These are phyloP conservation scores for Cantharis nigra DNA, from an alignment of 2,888 invertebrate genomes.

Conservation along the genomic window DNA sequence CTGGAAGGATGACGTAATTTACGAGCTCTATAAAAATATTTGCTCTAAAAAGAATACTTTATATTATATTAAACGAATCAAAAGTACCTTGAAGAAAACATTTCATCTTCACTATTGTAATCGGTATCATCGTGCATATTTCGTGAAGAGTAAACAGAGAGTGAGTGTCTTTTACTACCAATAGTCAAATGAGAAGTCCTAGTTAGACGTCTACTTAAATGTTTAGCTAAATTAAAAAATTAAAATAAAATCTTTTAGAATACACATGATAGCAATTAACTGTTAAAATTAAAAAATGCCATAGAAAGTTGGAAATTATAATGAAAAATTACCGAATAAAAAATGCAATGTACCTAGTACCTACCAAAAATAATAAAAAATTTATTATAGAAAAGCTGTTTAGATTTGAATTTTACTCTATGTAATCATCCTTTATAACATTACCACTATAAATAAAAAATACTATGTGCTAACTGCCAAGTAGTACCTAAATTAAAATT, in stretches of 20 bases:
- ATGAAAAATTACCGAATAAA: not conserved
- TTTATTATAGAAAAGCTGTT: too few relatives aligned
- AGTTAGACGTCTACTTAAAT: conserved; percentile 34
- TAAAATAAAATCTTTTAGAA: not conserved
- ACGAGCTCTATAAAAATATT: conserved; percentile 15
- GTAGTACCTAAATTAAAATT: too few relatives aligned
- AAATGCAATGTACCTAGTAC: not conserved
- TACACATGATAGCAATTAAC: not conserved
- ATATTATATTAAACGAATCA: not conserved
- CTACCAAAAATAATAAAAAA: too few relatives aligned
- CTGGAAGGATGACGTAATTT: conserved; percentile 34
- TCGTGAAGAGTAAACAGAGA: conserved; percentile 45
- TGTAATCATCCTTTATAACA: too few relatives aligned
- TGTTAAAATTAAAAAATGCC: not conserved
- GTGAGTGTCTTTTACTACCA: conserved; percentile 37
- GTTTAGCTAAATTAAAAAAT: conserved; percentile 35
- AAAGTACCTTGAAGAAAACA: conserved; percentile 40
- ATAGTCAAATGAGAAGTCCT: conserved; percentile 39
- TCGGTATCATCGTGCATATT: conserved; percentile 50
- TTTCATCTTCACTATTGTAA: conserved; percentile 46
- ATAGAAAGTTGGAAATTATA: not conserved
- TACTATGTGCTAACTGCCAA: too few relatives aligned
- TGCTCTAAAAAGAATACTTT: not conserved
- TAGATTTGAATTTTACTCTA: too few relatives aligned
- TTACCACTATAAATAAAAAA: too few relatives aligned